Evolutionary conservation across 2,797 vertebrate species (phyloP).

Genomic region (Odontamblyopus lacepedii): DNA sequence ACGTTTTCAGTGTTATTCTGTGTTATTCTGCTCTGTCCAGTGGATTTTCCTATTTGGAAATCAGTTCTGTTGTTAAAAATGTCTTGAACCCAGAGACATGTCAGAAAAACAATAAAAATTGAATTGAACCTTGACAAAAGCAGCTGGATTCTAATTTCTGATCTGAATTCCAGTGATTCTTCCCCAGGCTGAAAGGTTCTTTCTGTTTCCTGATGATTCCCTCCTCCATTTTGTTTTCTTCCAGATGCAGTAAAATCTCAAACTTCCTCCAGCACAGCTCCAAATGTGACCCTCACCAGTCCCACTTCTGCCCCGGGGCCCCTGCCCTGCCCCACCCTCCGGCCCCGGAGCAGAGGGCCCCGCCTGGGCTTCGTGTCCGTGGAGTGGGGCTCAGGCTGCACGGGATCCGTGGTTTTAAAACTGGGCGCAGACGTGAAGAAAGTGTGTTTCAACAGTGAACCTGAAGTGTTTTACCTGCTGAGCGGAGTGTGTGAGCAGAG

Average conservation of each 20-base stretch:
- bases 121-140: no score
- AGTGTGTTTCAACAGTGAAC: neutral
- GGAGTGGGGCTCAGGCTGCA: neutral
- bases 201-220: no score
- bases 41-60: no score
- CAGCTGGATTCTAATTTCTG: no score
- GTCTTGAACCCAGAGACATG: no score
- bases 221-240: neutral
- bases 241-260: fast-evolving
- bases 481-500: constrained; percentile 23
- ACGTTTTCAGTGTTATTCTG: no score
- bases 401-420: constrained; percentile 15
- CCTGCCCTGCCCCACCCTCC: fast-evolving
- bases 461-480: neutral
- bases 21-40: no score
- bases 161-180: no score
- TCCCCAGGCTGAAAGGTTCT: no score
- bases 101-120: no score
- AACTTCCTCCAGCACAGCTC: fast-evolving
- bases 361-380: constrained; percentile 22
- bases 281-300: fast-evolving
- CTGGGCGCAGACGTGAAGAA: fast-evolving
- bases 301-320: no score
- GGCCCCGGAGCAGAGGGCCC: fast-evolving
- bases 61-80: no score